Evolutionary conservation across 2,113 vertebrate species (phyloP).

Genomic region (Microcebus ravelobensis): DNA sequence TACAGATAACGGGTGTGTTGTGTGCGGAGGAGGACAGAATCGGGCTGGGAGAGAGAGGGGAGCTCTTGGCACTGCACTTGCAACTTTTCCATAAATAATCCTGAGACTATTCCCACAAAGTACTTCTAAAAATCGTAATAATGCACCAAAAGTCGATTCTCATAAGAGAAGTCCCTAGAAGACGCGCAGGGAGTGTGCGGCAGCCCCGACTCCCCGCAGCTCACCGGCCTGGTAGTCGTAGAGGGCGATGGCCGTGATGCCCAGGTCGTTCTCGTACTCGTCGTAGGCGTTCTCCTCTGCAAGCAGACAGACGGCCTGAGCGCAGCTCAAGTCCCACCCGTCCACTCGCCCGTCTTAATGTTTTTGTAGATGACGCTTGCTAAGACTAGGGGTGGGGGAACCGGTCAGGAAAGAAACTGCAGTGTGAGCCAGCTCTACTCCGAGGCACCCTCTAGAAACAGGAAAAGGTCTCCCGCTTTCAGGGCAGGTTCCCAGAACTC

Average conservation of each 20-base stretch:
- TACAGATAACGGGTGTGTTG: rapidly evolving
- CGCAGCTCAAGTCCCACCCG: rapidly evolving
- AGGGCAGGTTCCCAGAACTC: no score
- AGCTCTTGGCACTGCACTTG: background rate
- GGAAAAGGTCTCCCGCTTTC: no score
- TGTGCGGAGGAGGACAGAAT: rapidly evolving
- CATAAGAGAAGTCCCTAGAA: rapidly evolving
- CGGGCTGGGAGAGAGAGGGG: rapidly evolving
- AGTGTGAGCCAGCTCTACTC: rapidly evolving
- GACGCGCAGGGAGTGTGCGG: background rate
- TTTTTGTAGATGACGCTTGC: rapidly evolving
- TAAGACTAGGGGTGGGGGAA: rapidly evolving
- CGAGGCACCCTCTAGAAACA: no score
- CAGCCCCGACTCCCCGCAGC: background rate
- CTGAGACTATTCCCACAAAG: background rate
- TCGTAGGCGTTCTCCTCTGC: slow-evolving; percentile 88
- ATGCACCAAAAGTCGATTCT: rapidly evolving
- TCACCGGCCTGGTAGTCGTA: slow-evolving; percentile 99
- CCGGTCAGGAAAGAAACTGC: background rate
- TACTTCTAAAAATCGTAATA: rapidly evolving
- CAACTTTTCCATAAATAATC: background rate
- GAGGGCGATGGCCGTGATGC: slow-evolving; percentile 95
- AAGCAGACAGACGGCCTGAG: background rate
- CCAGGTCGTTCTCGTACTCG: slow-evolving; percentile 92
- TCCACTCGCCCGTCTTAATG: rapidly evolving